These are phyloP conservation scores for Elaphurus davidianus DNA, from an alignment of 2,113 vertebrate genomes.

Conservation along the genomic window DNA sequence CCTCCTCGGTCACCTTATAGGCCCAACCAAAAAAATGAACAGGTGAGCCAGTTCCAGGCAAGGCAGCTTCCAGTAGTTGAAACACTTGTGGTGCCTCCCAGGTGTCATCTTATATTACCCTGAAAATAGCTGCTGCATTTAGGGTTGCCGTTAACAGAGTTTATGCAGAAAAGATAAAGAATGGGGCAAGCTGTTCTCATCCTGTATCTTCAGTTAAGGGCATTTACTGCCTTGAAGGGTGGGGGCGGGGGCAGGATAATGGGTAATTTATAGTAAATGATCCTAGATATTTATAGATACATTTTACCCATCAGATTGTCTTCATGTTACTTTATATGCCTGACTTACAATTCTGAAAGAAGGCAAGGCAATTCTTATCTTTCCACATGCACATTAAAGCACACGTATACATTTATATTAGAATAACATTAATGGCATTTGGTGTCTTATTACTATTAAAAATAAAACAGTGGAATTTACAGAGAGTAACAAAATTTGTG, in stretches of 20 bases:
- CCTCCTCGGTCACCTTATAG: not conserved
- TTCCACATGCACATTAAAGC: constrained; percentile 51
- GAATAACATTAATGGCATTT: constrained; percentile 25
- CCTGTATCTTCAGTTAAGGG: constrained; percentile 31
- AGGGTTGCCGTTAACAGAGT: constrained; percentile 29
- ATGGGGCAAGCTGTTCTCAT: not conserved
- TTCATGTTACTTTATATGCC: constrained; percentile 47
- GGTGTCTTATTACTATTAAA: constrained; percentile 56
- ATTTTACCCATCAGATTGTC: constrained; percentile 33
- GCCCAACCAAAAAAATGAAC: not conserved
- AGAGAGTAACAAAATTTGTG: constrained; percentile 51
- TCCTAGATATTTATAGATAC: constrained; percentile 68
- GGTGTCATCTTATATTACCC: not conserved
- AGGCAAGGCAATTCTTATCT: constrained; percentile 35
- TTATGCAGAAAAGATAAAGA: constrained; percentile 25
- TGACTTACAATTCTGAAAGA: constrained; percentile 53
- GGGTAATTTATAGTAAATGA: constrained; percentile 69
- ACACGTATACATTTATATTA: constrained; percentile 37
- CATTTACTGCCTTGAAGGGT: constrained; percentile 13
- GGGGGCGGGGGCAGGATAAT: not conserved
- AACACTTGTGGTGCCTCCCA: constrained; percentile 14
- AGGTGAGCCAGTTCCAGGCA: not conserved
- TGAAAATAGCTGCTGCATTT: constrained; percentile 19
- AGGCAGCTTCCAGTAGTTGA: not conserved
- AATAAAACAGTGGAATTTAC: constrained; percentile 57